Conservation (phyloP, 1,140 invertebrate genomes). For the Batillaria attramentaria region DNA sequence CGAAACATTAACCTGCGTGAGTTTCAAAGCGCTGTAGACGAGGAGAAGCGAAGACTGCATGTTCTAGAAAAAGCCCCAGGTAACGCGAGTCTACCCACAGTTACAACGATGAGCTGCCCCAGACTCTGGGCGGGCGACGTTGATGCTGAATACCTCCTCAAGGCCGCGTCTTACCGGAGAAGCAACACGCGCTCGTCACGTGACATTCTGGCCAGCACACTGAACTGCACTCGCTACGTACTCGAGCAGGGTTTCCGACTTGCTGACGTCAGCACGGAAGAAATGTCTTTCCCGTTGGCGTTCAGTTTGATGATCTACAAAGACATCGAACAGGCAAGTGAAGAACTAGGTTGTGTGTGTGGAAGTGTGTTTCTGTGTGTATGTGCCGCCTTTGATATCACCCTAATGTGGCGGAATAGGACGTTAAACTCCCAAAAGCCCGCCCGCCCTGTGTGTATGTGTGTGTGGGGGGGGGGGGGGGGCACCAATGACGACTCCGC, state of each 20-base stretch:
- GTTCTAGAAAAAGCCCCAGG: not conserved
- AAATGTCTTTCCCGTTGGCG: slow-evolving; percentile 50
- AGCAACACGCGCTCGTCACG: not conserved
- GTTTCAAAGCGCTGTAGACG: not conserved
- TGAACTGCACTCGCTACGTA: slow-evolving; percentile 31
- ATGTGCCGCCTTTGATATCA: no score
- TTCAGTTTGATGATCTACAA: slow-evolving; percentile 48
- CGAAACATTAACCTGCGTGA: not conserved
- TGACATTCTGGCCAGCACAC: not conserved
- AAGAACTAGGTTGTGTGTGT: no score
- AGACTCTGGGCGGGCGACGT: not conserved
- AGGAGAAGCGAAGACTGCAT: not conserved
- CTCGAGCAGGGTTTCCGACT: slow-evolving; percentile 11
- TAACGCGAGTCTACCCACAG: not conserved
- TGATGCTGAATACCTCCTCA: not conserved
- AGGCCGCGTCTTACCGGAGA: not conserved
- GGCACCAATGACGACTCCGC: not conserved
- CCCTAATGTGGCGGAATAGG: no score
- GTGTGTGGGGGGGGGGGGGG: no score
- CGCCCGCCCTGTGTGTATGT: no score
- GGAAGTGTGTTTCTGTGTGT: no score
- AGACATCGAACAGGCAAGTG: slow-evolving; percentile 45
- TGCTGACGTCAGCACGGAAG: slow-evolving; percentile 24
- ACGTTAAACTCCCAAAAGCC: no score
- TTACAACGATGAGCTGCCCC: not conserved